Conservation (phyloP, 2,888 invertebrate genomes). For the Phasia obesa region DNA sequence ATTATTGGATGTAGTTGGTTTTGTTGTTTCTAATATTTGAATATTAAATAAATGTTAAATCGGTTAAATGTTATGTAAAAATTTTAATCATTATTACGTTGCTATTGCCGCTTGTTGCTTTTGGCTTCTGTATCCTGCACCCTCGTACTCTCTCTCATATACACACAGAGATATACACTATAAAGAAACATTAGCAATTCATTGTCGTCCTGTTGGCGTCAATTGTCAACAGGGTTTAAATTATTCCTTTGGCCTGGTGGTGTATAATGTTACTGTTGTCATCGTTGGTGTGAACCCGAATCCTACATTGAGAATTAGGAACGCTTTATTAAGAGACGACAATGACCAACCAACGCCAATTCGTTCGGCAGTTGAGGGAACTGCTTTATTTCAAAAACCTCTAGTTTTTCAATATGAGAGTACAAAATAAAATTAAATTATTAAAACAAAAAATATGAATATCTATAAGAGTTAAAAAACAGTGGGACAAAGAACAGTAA, state of each 20-base stretch:
- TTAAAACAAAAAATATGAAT: slow-evolving; percentile 29
- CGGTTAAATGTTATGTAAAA: slow-evolving; percentile 79
- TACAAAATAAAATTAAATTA: slow-evolving; percentile 17
- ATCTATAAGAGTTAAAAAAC: slow-evolving; percentile 42
- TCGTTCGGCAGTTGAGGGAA: slow-evolving; percentile 56
- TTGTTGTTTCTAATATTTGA: slow-evolving; percentile 34
- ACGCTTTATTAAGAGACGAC: slow-evolving; percentile 60
- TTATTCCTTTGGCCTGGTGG: slow-evolving; percentile 75
- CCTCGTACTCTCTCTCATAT: not conserved
- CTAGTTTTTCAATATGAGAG: slow-evolving; percentile 46
- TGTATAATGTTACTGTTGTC: slow-evolving; percentile 72
- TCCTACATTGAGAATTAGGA: slow-evolving; percentile 49
- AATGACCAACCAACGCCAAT: slow-evolving; percentile 54
- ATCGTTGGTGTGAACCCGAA: slow-evolving; percentile 41
- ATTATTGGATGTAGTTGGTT: slow-evolving; percentile 6
- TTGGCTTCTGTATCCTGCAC: slow-evolving; percentile 6
- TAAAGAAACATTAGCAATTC: slow-evolving; percentile 59
- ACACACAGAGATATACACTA: slow-evolving; percentile 29
- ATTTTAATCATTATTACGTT: slow-evolving; percentile 61
- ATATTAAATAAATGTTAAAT: slow-evolving; percentile 63
- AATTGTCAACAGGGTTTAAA: slow-evolving; percentile 73
- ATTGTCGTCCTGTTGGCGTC: slow-evolving; percentile 73
- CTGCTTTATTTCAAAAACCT: slow-evolving; percentile 60
- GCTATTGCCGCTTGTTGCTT: slow-evolving; percentile 50
- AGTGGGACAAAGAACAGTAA: slow-evolving; percentile 5